Conservation (phyloP, 2,113 vertebrate species). For the Dryoscopus gambensis region DNA sequence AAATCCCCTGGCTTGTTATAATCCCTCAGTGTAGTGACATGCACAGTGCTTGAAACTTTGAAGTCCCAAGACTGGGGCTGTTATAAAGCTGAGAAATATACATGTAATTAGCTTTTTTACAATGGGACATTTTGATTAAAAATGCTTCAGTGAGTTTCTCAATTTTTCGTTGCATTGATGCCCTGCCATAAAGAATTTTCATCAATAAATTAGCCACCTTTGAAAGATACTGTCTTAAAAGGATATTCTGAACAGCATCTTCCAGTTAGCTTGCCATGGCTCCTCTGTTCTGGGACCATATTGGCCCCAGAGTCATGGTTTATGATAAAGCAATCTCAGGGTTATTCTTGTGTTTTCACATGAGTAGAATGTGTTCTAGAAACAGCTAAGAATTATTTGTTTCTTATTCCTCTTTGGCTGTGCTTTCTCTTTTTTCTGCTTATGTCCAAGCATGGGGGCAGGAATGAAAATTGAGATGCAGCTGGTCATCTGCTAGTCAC, state of each 20-base stretch:
- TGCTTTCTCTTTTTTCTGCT: not conserved
- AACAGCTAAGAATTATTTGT: not conserved
- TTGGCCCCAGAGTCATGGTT: not conserved
- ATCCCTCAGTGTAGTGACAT: not conserved
- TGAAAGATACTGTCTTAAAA: not conserved
- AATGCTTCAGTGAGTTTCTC: not conserved
- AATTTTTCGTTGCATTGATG: not conserved
- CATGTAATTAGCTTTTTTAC: not conserved
- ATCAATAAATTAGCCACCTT: not conserved
- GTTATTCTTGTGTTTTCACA: not conserved
- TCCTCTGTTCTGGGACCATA: not conserved
- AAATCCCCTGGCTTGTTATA: not conserved
- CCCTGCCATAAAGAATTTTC: not conserved
- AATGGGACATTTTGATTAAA: not conserved
- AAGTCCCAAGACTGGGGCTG: not conserved
- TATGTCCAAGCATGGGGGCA: not conserved
- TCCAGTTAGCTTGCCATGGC: not conserved
- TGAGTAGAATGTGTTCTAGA: not conserved
- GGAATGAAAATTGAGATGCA: not conserved
- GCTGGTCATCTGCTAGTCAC: not conserved
- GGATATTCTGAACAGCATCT: not conserved
- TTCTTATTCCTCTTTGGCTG: not conserved
- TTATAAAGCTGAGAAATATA: not conserved
- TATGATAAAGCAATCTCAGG: not conserved
- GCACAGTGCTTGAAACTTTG: not conserved